These are phyloP conservation scores for Cerastis rubricosa DNA, from an alignment of 2,888 invertebrate species.

Conservation along the genomic window DNA sequence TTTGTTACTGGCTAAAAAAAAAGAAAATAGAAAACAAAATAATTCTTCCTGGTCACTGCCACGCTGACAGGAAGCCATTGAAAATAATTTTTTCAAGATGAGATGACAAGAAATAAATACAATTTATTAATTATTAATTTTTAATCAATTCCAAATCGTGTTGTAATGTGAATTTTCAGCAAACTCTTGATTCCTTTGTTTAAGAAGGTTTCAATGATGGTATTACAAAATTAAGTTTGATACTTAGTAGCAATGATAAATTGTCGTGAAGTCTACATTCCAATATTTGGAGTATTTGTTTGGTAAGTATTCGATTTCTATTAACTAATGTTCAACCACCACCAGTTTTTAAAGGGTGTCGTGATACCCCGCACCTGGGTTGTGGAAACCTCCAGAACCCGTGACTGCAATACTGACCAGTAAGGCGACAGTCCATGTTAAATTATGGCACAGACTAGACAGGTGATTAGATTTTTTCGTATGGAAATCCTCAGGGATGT, in stretches of 20 bases:
- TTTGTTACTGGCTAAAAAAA: slow-evolving; percentile 11
- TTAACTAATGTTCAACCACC: not conserved
- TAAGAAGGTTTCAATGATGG: slow-evolving; percentile 45
- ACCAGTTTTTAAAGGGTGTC: not conserved
- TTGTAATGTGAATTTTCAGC: slow-evolving; percentile 51
- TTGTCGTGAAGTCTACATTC: slow-evolving; percentile 35
- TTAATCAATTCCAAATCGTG: slow-evolving; percentile 51
- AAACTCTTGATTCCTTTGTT: slow-evolving; percentile 28
- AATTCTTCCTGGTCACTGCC: not conserved
- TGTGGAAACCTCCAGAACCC: not conserved
- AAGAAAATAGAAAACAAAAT: not conserved
- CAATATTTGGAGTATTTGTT: slow-evolving; percentile 50
- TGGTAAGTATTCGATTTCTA: slow-evolving; percentile 37
- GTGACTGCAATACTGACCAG: too few relatives aligned
- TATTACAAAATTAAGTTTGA: slow-evolving; percentile 47
- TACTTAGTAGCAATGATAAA: slow-evolving; percentile 12
- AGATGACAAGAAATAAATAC: slow-evolving; percentile 50
- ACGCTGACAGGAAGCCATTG: slow-evolving; percentile 32
- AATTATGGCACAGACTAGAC: not conserved
- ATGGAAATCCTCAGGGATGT: not conserved
- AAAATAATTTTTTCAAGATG: slow-evolving; percentile 53
- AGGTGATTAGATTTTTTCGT: not conserved
- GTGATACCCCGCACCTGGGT: not conserved
- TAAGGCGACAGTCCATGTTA: not conserved
- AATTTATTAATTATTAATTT: slow-evolving; percentile 9